Conservation (phyloP, 1,140 invertebrate species). For the Aphaenogaster floridana region DNA sequence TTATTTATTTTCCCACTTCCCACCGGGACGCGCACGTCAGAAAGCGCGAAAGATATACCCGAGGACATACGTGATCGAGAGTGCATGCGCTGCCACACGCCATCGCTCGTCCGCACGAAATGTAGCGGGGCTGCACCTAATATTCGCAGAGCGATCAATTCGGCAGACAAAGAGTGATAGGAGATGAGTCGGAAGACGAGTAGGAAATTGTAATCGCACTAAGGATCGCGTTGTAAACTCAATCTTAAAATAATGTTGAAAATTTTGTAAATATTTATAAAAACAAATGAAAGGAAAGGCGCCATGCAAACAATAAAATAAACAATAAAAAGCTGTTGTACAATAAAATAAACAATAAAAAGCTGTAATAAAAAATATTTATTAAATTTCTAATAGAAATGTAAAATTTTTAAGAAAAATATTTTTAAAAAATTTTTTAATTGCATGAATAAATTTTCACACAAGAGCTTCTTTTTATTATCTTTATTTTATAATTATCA, state of each 20-base stretch:
- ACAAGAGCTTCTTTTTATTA: not conserved
- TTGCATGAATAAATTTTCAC: not conserved
- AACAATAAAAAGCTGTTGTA: not conserved
- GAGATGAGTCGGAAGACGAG: not conserved
- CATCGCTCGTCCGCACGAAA: not conserved
- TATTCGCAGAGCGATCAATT: slow-evolving; percentile 33
- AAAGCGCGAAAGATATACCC: slow-evolving; percentile 67
- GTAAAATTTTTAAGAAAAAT: not conserved
- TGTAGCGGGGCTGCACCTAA: slow-evolving; percentile 10
- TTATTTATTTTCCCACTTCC: slow-evolving; percentile 83
- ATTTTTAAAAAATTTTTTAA: not conserved
- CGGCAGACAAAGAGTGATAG: not conserved
- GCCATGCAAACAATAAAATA: not conserved
- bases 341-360: not conserved
- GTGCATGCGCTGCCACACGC: slow-evolving; percentile 27
- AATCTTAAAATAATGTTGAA: not conserved
- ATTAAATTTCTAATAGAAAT: not conserved
- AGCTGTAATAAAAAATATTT: not conserved
- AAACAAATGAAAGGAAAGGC: too few relatives aligned
- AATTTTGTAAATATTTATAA: not conserved
- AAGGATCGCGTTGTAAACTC: not conserved
- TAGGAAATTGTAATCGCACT: not conserved
- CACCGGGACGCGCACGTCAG: slow-evolving; percentile 73
- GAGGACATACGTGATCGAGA: slow-evolving; percentile 55
- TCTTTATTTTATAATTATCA: not conserved